Evolutionary conservation across 2,797 vertebrate genomes (phyloP).

Genomic region (Morus bassanus): DNA sequence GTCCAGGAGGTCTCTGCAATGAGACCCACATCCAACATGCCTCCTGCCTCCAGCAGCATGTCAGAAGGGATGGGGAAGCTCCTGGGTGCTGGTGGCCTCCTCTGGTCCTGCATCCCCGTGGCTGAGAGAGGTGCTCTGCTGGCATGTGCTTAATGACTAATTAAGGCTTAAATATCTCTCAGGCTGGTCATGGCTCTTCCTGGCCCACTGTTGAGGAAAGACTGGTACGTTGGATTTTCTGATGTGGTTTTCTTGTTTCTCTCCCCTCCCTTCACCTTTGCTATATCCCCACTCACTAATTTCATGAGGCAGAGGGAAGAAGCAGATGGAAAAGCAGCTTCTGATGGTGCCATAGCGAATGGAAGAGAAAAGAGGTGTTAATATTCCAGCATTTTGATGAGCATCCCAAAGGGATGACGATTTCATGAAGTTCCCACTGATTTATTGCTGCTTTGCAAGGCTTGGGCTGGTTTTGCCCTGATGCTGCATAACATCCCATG

Average conservation of each 20-base stretch:
- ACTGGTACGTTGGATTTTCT: background rate
- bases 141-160: background rate
- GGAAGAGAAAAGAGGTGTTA: background rate
- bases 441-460: rapidly evolving
- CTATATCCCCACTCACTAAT: background rate
- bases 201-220: background rate
- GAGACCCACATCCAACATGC: rapidly evolving
- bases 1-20: background rate
- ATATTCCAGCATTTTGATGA: background rate
- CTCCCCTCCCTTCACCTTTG: background rate
- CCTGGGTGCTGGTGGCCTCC: rapidly evolving
- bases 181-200: background rate
- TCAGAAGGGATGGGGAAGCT: background rate
- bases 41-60: background rate
- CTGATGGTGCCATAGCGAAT: background rate
- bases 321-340: background rate
- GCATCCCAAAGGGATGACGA: background rate
- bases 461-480: background rate
- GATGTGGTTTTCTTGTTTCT: background rate
- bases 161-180: background rate
- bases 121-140: background rate
- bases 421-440: background rate
- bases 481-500: rapidly evolving
- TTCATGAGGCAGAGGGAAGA: background rate
- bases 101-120: background rate